These are phyloP conservation scores for Rhegmatorhina hoffmannsi DNA, from an alignment of 2,113 vertebrate genomes.

Conservation along the genomic window DNA sequence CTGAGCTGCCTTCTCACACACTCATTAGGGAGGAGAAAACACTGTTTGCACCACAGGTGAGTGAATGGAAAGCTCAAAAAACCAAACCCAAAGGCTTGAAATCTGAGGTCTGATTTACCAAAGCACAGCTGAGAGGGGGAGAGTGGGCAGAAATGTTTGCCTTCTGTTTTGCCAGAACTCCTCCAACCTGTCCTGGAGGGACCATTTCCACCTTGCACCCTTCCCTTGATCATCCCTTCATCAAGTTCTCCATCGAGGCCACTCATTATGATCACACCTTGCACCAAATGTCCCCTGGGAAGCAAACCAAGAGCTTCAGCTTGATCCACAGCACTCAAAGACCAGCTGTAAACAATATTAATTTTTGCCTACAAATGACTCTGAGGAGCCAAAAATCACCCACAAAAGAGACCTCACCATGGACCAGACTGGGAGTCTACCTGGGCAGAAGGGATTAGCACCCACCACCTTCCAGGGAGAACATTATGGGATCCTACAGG, in stretches of 20 bases:
- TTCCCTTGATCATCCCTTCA: neutral
- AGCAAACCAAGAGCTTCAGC: neutral
- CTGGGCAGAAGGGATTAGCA: neutral
- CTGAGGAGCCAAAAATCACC: neutral
- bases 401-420: neutral
- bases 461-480: neutral
- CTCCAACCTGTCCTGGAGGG: neutral
- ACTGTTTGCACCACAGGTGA: neutral
- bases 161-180: neutral
- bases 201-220: neutral
- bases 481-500: neutral
- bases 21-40: neutral
- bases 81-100: neutral
- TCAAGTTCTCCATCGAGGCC: neutral
- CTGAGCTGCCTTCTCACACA: neutral
- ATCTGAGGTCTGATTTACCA: neutral
- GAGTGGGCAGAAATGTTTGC: neutral
- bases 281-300: neutral
- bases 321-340: neutral
- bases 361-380: neutral
- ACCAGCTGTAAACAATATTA: neutral
- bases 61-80: neutral
- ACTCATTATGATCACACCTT: neutral
- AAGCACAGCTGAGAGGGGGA: neutral
- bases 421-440: neutral